Conservation (phyloP, 2,888 invertebrate genomes). For the Spilarctia lutea region DNA sequence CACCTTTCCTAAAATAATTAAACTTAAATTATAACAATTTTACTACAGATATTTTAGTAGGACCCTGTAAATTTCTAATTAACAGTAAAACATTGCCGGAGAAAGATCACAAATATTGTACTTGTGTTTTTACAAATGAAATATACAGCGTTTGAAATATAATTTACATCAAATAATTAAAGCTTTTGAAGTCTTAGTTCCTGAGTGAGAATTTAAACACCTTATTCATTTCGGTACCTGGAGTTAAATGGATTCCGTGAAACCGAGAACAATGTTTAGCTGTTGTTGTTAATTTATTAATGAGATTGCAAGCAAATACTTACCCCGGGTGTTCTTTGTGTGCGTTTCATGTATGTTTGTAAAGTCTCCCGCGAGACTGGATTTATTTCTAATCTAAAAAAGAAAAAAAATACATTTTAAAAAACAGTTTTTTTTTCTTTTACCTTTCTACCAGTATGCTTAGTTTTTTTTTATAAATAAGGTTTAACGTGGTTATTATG, state of each 20-base stretch:
- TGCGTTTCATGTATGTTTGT: no score
- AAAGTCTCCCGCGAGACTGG: no score
- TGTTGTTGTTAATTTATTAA: conserved; percentile 14
- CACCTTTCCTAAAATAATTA: no score
- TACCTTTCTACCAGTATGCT: no score
- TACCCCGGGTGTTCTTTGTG: background rate
- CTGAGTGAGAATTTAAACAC: background rate
- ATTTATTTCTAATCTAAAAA: no score
- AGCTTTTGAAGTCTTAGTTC: background rate
- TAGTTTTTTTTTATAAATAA: no score
- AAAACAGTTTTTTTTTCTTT: background rate
- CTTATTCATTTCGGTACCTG: background rate
- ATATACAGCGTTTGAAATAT: background rate
- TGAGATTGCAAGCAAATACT: conserved; percentile 1
- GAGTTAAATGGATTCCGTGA: background rate
- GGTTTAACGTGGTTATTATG: no score
- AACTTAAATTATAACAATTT: background rate
- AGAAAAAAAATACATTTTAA: no score
- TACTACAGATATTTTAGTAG: background rate
- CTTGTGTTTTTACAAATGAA: background rate
- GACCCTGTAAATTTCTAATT: background rate
- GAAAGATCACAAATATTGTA: background rate
- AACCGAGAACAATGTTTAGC: background rate
- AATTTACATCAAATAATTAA: background rate
- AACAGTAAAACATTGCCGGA: background rate